phyloP scores from a whole-genome alignment of 2,113 vertebrate species.

The Mormyrus iriodes region DNA sequence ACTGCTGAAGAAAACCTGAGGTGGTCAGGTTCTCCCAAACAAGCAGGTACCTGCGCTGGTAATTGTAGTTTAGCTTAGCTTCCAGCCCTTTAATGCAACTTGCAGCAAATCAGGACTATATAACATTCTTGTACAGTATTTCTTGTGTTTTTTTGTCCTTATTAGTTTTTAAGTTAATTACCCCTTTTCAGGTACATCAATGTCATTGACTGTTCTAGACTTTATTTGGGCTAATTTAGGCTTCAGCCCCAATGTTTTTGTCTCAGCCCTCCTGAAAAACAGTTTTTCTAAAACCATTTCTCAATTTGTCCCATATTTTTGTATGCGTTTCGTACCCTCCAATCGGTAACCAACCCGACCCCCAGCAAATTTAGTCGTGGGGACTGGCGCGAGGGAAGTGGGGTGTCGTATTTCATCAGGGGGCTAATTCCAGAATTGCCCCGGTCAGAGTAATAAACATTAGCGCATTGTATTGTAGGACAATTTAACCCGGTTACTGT shows the following conservation, averaged over 20 bases:
- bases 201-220: background rate
- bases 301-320: no score
- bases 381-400: background rate
- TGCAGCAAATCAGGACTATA: constrained; percentile 14
- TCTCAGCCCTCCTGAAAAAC: no score
- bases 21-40: constrained; percentile 21
- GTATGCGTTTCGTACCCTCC: background rate
- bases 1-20: background rate
- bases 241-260: background rate
- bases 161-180: background rate
- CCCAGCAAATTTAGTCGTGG: background rate
- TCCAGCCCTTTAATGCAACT: constrained; percentile 20
- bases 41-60: constrained; percentile 33
- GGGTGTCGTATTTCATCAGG: background rate
- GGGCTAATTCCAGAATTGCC: background rate
- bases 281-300: no score
- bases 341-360: background rate
- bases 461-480: background rate
- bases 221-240: background rate
- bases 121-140: background rate
- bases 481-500: background rate
- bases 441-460: background rate
- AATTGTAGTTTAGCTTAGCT: constrained; percentile 31
- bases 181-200: background rate
- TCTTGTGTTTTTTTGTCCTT: background rate